Base-by-base conservation (phyloP, 2,888 invertebrate species). In the Boloria euphrosyne region DNA sequence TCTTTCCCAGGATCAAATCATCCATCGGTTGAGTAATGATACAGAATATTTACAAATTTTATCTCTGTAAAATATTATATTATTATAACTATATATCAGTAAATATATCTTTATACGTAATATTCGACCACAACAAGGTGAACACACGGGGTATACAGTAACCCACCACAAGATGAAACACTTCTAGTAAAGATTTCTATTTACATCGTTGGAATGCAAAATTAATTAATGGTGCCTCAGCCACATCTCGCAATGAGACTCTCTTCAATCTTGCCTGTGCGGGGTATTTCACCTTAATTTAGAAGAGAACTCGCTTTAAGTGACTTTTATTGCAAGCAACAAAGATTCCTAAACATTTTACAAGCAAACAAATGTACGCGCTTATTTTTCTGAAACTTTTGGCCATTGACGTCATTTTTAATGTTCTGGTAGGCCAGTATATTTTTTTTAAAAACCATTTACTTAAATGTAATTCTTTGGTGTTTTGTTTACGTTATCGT, bases 231-330 rank as follows among this genome's bases (percentile, higher is more conserved):
- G 73, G 76, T 73, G 70, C 68, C 77, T 75, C 71, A 74, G 78
- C 80, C 80, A 77, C 80, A 80, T 79, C 78, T 79, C 77, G 79
- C 78, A 77, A 77, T 74, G 74, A 73, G 74, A 81, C 81, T 81
- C 81, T 81, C 77, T 77, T 81, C 80, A 82, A 80, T 80, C 81
- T 80, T 76, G 71, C 64, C 75, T 71, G 74, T 73, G 74, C 72
- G 73, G 71, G 72, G 69, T 67, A 70, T 76, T 76, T 72, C 71
- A 78, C 79, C 79, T 79, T 79, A 78, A 80, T 80, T 81, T 80
- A 76, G 74, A 74, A 74, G 69, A 75, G 74, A 78, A 81, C 78
- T 78, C 72, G 76, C 70, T 73, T 73, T 75, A 78, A 80, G 76
- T 81, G 80, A 80, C 79, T 82, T 83, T 82, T 80, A 82, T 80